A percentile compares a stretch with the other conserved stretches of the same genome.
phyloP scores from a whole-genome alignment of 2,113 vertebrate genomes.

The Hippoglossus stenolepis region DNA sequence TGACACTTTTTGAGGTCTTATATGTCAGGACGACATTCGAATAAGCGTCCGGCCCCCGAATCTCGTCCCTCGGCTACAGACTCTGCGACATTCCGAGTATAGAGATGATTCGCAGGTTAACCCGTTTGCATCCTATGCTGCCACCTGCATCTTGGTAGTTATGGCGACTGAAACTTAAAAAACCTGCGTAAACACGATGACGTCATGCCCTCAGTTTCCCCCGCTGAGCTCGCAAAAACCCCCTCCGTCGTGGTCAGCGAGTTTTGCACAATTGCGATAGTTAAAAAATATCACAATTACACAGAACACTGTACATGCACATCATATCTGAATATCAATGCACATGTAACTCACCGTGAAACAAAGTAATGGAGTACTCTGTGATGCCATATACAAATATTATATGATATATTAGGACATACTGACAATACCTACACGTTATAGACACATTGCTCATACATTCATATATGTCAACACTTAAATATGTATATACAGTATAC shows the following conservation, averaged over 20 bases:
- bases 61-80: too few species aligned
- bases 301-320: constrained; percentile 65
- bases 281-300: constrained; percentile 42
- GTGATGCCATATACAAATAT: constrained; percentile 60
- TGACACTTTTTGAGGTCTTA: too few species aligned
- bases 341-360: constrained; percentile 54
- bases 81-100: too few species aligned
- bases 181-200: too few species aligned
- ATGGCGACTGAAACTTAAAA: neutral
- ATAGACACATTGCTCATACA: constrained; percentile 84
- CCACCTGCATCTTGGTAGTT: constrained; percentile 54
- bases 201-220: neutral
- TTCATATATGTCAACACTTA: constrained; percentile 87
- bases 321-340: constrained; percentile 57
- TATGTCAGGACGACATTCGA: too few species aligned
- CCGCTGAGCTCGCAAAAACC: constrained; percentile 5
- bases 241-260: constrained; percentile 9
- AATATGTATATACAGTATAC: constrained; percentile 84
- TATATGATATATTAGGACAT: constrained; percentile 73
- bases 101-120: too few species aligned
- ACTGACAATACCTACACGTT: constrained; percentile 79
- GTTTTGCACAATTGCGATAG: constrained; percentile 51
- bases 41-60: too few species aligned
- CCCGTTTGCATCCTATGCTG: constrained; percentile 28
- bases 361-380: constrained; percentile 36